A percentile compares a stretch with the other conserved stretches of the same genome.
Evolutionary conservation across 2,797 vertebrate genomes (phyloP).

Genomic region (Trematomus bernacchii): DNA sequence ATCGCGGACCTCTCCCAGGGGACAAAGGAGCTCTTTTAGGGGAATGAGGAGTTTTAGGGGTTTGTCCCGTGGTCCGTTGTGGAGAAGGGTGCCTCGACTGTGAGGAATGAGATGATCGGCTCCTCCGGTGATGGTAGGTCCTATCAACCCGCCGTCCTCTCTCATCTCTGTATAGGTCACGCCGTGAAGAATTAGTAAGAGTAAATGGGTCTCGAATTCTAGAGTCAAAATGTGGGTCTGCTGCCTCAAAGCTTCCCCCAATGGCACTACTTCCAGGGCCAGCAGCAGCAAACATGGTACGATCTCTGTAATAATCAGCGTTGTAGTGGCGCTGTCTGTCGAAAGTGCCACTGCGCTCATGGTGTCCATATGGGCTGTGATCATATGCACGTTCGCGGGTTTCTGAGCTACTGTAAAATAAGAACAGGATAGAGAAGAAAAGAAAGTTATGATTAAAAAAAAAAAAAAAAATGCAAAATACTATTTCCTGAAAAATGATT

Average conservation of each 20-base stretch:
- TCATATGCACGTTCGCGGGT: constrained; percentile 98
- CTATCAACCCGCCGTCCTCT: constrained; percentile 94
- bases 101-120: constrained; percentile 97
- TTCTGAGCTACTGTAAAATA: constrained; percentile 94
- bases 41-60: constrained; percentile 91
- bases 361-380: constrained; percentile 99
- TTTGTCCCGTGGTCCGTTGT: constrained; percentile 93
- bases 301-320: constrained; percentile 98
- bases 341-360: constrained; percentile 95
- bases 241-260: constrained; percentile 90
- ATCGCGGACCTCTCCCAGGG: constrained; percentile 85
- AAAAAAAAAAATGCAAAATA: constrained; percentile 14
- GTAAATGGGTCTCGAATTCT: constrained; percentile 94
- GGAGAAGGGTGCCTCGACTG: constrained; percentile 98
- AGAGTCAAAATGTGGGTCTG: constrained; percentile 97
- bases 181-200: constrained; percentile 93
- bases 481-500: constrained; percentile 5
- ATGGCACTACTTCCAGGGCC: constrained; percentile 82
- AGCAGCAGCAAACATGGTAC: constrained; percentile 82
- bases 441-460: constrained; percentile 43
- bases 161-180: constrained; percentile 97
- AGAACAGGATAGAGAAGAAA: constrained; percentile 67
- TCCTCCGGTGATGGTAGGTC: constrained; percentile 96
- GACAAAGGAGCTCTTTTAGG: constrained; percentile 89
- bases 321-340: constrained; percentile 98